Evolutionary conservation across 2,797 vertebrate genomes (phyloP).

Genomic region (Adelosebastes latens): DNA sequence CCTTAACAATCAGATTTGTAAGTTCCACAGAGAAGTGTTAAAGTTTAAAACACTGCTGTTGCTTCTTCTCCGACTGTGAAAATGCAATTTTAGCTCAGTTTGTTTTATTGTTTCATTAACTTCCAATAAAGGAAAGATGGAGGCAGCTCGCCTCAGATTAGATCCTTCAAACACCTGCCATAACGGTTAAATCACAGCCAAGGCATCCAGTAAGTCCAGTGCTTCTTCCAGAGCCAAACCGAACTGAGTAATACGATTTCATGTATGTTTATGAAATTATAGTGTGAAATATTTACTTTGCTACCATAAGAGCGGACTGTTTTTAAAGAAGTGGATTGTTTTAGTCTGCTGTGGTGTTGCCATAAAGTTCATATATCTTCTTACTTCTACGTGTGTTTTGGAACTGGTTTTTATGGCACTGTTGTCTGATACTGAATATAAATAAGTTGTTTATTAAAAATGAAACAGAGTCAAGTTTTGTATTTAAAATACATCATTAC

Average conservation of each 20-base stretch:
- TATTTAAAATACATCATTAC: neutral
- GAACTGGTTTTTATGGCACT: neutral
- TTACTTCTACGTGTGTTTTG: neutral
- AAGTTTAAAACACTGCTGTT: conserved; percentile 23
- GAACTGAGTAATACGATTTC: neutral
- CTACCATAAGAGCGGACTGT: neutral
- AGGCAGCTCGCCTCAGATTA: neutral
- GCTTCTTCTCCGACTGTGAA: conserved; percentile 29
- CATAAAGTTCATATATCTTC: neutral
- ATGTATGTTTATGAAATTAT: conserved; percentile 9
- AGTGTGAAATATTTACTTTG: conserved; percentile 13
- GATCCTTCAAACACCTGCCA: conserved; percentile 29
- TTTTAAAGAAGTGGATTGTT: neutral
- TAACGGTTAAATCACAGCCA: conserved; percentile 8
- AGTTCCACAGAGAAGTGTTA: conserved; percentile 14
- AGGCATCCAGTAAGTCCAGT: neutral
- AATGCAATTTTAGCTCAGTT: conserved; percentile 30
- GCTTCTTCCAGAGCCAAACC: neutral
- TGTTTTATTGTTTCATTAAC: conserved; percentile 70
- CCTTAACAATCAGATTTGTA: conserved; percentile 36
- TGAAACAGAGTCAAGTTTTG: neutral
- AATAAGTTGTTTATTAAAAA: neutral
- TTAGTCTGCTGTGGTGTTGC: neutral
- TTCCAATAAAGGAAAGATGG: conserved; percentile 58
- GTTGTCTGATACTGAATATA: neutral